Evolutionary conservation across 2,797 vertebrate species (phyloP), one percentile per base, ranked within the genome.

Genomic region (Aphelocoma californica): DNA sequence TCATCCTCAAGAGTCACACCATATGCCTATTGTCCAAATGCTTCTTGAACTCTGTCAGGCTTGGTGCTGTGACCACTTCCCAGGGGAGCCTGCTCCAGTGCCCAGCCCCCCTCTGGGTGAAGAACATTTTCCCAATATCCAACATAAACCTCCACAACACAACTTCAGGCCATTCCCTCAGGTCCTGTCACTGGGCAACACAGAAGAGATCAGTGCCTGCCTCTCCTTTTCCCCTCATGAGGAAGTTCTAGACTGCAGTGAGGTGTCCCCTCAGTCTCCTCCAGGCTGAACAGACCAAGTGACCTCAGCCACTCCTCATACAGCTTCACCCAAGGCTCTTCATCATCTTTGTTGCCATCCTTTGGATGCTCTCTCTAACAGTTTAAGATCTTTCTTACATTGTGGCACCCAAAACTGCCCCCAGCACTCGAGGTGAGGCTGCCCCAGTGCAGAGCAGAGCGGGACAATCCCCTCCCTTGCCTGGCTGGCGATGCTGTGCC

Each of bases 401-500:
- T 11, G 25, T 31, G 20, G 16, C 2, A 6, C 29, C 14, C n/a
- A n/a, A 8, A 61, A 0, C 56, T 69, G 14, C 1, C 3, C n/a
- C 24, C 64, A 29, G 47, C 19, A 45, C 16, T 47, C 0, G 0
- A 47, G 40, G 54, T 25, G 40, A 61, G 40, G 40, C n/a, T 0
- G 1, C 4, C 29, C 54, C n/a, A 40, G 15, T 0, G 1, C 38
- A 24, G 54, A 60, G 40, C 47, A 69, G 47, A 77, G 25, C 0
- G 0, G 64, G 40, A 40, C 47, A 54, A 25, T 20, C 24, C n/a
- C n/a, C 17, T 67, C 18, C 24, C 38, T 60, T 38, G 6, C 28
- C 54, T 0, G 0, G 20, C 47, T 69, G 54, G 18, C 0, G 0
- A 51, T 60, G 62, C 82, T 61, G 47, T 12, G 13, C 9, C 16